Evolutionary conservation across 2,888 invertebrate genomes (phyloP), one percentile per base, ranked within the genome.

Genomic region (Invenusta paracnida): DNA sequence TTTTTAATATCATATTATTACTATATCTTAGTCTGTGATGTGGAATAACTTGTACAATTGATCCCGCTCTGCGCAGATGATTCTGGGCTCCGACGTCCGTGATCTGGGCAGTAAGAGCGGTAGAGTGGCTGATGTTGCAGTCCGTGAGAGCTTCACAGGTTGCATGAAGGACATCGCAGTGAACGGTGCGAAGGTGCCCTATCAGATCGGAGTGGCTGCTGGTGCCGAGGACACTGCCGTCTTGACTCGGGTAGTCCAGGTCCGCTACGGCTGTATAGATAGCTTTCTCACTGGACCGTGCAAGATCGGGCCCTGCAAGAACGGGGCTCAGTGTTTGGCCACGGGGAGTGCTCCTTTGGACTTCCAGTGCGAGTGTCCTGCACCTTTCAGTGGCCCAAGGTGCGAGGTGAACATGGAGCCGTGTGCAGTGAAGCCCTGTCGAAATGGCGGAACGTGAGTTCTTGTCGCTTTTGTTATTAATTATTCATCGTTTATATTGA

Each of bases 141-240:
- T 73, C 73, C 5, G 2, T 2, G 73, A 73, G 11, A 73, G 73
- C 27, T 73, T 73, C 73, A 73, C 23, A 2, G 83, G 83, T 27
- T 83, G 83, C 83, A 48, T 83, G n/a, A 30, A 31, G 31, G 17
- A 83, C 2, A 25, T 83, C 23, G 27, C 11, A 23, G 23, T 83
- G 5, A 83, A 83, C 31, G 83, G 83, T 17, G 83, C 17, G 5
- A 83, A 83, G 83, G 23, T 48, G 29, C 83, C 83, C 13, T 83
- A 83, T 48, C 83, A 83, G 83, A 11, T 31, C 48, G 48, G 30
- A 13, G 13, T 83, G 83, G 30, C 48, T 2, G 31, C 83, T 11
- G 48, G 17, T 5, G 13, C 30, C 17, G 17, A 30, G 31, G 13
- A 83, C 30, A 29, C 30, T 1, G 27, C 30, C 11, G n/a, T 2